These are phyloP conservation scores for Eucera pruinosa DNA, from an alignment of 2,888 invertebrate species.

Conservation along the genomic window DNA sequence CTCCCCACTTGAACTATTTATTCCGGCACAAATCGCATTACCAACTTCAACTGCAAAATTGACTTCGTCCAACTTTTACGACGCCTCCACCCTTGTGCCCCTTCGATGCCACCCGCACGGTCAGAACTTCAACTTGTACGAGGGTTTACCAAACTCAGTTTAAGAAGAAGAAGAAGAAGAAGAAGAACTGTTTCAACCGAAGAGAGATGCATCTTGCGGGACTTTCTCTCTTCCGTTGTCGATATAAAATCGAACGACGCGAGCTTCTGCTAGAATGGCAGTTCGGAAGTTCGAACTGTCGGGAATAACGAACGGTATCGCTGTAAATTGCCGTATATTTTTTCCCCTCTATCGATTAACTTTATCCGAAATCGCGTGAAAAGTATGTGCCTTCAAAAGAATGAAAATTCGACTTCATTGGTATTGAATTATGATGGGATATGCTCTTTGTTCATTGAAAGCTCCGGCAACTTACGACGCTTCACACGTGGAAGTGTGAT, in stretches of 20 bases:
- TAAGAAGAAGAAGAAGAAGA: constrained; percentile 81
- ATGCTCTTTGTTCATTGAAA: too few species aligned
- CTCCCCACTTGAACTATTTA: constrained; percentile 77
- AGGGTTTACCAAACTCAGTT: constrained; percentile 84
- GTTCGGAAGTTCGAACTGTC: constrained; percentile 73
- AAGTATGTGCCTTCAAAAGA: neutral
- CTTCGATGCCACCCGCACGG: constrained; percentile 76
- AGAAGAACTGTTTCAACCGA: constrained; percentile 79
- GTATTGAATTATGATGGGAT: neutral
- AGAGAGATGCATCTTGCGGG: constrained; percentile 74
- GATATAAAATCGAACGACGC: constrained; percentile 76
- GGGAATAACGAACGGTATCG: constrained; percentile 72
- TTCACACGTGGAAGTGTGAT: too few species aligned
- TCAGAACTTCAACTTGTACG: constrained; percentile 82
- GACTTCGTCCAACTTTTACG: constrained; percentile 84
- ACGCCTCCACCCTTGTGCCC: constrained; percentile 77
- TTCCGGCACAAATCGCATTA: constrained; percentile 84
- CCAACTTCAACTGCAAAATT: constrained; percentile 84
- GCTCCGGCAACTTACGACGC: too few species aligned
- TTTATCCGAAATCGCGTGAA: constrained; percentile 22
- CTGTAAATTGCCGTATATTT: constrained; percentile 58
- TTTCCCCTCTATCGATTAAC: constrained; percentile 40
- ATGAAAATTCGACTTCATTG: neutral
- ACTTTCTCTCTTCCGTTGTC: constrained; percentile 67
- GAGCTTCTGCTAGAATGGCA: constrained; percentile 73